Percentiles rank a stretch among this genome's conserved stretches.
Evolutionary conservation across 2,888 invertebrate genomes (phyloP).

Genomic region (Copidosoma aretas): DNA sequence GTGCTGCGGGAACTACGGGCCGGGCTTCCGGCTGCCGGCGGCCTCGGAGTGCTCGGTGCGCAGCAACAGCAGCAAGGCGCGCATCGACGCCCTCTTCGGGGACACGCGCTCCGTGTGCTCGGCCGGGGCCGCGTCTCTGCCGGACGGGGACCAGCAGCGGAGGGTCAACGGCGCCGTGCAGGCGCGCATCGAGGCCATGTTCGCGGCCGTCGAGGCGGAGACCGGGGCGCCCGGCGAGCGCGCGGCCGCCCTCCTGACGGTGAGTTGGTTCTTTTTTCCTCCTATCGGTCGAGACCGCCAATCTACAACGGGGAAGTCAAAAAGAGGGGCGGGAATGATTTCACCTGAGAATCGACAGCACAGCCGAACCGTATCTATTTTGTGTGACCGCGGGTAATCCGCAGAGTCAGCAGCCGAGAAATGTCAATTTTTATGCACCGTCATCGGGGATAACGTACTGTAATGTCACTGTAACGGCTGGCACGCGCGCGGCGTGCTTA

Average conservation of each 20-base stretch:
- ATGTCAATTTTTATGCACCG: constrained; percentile 23
- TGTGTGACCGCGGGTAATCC: too few species aligned
- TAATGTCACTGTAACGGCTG: too few species aligned
- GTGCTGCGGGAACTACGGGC: constrained; percentile 48
- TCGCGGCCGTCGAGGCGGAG: constrained; percentile 64
- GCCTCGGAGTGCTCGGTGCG: constrained; percentile 58
- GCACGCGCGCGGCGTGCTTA: too few species aligned
- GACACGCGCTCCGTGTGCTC: constrained; percentile 66
- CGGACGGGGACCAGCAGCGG: constrained; percentile 54
- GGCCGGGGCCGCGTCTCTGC: constrained; percentile 45
- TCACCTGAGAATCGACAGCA: too few species aligned
- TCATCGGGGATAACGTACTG: constrained; percentile 4
- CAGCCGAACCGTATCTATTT: too few species aligned
- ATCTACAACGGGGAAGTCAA: background rate
- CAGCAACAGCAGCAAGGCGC: constrained; percentile 56
- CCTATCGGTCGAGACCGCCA: background rate
- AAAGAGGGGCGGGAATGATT: too few species aligned
- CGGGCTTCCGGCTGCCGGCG: constrained; percentile 56
- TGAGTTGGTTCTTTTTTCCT: constrained; percentile 38
- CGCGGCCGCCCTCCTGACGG: constrained; percentile 57
- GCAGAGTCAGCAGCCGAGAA: too few species aligned
- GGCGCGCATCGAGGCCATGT: constrained; percentile 86
- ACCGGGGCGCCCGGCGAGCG: constrained; percentile 56
- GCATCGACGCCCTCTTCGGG: constrained; percentile 85
- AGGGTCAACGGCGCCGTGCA: constrained; percentile 77